Conservation (phyloP, 2,113 vertebrate species). For the Phalacrocorax carbo region DNA sequence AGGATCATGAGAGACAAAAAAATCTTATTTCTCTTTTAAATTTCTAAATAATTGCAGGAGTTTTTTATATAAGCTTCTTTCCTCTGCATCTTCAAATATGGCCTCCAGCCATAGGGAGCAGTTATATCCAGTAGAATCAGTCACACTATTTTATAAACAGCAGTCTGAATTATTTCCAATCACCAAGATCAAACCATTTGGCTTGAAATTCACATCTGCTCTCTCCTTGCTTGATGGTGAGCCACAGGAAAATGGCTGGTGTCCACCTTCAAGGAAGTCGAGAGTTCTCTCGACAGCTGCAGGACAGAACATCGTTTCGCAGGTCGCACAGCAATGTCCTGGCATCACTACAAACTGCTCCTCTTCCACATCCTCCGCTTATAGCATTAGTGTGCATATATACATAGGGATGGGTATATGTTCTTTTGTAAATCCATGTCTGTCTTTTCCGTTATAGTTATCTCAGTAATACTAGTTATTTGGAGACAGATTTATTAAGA, state of each 20-base stretch:
- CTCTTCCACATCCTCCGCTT: background rate
- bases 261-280: background rate
- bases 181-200: background rate
- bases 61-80: background rate
- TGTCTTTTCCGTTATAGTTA: background rate
- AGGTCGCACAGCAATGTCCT: fast-evolving
- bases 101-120: background rate
- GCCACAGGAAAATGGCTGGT: background rate
- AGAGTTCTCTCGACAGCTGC: background rate
- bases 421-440: fast-evolving
- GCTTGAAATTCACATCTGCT: background rate
- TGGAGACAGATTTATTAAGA: background rate
- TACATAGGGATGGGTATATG: fast-evolving
- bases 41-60: background rate
- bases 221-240: background rate
- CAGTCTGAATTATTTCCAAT: background rate
- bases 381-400: fast-evolving
- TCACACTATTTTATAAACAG: background rate
- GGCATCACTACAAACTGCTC: background rate
- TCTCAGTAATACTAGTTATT: background rate
- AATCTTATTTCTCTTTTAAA: background rate
- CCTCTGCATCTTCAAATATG: background rate
- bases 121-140: background rate
- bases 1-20: background rate
- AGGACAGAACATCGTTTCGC: fast-evolving